Conservation (phyloP, 2,888 invertebrate species). For the Sinopyrophorus schimmeli region DNA sequence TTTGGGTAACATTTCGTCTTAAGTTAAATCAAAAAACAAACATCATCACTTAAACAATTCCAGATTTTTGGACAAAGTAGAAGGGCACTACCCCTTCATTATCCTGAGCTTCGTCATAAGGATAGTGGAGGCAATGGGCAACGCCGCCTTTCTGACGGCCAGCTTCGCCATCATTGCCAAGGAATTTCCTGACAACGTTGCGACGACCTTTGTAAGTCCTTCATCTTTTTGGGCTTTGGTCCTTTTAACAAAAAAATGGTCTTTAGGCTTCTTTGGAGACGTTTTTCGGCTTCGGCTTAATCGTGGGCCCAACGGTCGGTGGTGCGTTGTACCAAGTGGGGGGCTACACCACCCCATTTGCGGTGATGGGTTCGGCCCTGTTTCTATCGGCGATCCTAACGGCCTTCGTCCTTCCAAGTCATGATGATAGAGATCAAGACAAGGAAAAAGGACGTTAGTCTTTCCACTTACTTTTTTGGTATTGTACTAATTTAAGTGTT, state of each 20-base stretch:
- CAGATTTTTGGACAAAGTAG: constrained; percentile 71
- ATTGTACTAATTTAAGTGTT: background rate
- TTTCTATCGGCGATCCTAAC: constrained; percentile 77
- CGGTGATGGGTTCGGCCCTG: constrained; percentile 73
- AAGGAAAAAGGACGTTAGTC: constrained; percentile 65
- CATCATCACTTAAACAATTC: constrained; percentile 35
- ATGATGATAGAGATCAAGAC: constrained; percentile 60
- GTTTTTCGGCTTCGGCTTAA: constrained; percentile 84
- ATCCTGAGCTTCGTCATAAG: constrained; percentile 77
- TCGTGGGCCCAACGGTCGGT: constrained; percentile 89
- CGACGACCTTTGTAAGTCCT: constrained; percentile 79
- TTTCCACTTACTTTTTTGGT: background rate
- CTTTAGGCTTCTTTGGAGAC: constrained; percentile 78
- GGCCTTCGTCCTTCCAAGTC: constrained; percentile 70
- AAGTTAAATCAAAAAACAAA: constrained; percentile 4
- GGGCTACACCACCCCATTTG: constrained; percentile 81
- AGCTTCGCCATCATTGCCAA: constrained; percentile 86
- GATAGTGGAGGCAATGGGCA: constrained; percentile 82
- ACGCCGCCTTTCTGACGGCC: constrained; percentile 83
- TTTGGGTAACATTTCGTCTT: constrained; percentile 64
- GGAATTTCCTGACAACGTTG: constrained; percentile 84
- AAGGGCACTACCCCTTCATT: constrained; percentile 74
- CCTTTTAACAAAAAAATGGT: too few relatives aligned
- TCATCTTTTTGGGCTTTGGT: too few relatives aligned
- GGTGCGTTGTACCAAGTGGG: constrained; percentile 80